phyloP scores from a whole-genome alignment of 2,113 vertebrate species.

The Coreoperca whiteheadi region DNA sequence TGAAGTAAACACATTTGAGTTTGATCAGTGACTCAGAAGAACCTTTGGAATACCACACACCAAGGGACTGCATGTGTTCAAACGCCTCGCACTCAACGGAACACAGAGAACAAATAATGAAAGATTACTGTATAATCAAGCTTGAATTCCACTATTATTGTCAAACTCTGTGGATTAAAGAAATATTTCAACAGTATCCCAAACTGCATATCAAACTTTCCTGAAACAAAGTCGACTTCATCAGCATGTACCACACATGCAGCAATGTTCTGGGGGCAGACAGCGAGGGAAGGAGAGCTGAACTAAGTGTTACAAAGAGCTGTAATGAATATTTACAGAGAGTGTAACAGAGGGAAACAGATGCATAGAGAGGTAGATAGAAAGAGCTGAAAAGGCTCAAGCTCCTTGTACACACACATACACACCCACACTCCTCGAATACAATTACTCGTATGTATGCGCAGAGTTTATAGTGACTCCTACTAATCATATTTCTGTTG shows the following conservation, averaged over 20 bases:
- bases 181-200: slow-evolving; percentile 8
- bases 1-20: slow-evolving; percentile 23
- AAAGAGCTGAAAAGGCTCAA: slow-evolving; percentile 12
- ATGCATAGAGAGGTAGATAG: slow-evolving; percentile 9
- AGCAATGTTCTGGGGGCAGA: slow-evolving; percentile 8
- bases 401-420: not conserved
- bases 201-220: slow-evolving; percentile 26
- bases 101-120: not conserved
- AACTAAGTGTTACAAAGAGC: slow-evolving; percentile 58
- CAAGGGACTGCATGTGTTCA: not conserved
- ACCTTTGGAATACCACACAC: slow-evolving; percentile 8
- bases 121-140: not conserved
- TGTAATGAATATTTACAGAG: slow-evolving; percentile 52
- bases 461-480: slow-evolving; percentile 8
- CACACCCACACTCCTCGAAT: not conserved
- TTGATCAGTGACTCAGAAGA: slow-evolving; percentile 43
- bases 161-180: slow-evolving; percentile 21
- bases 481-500: slow-evolving; percentile 43
- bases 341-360: slow-evolving; percentile 23
- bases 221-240: slow-evolving; percentile 29
- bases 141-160: slow-evolving; percentile 3
- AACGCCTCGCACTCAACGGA: not conserved
- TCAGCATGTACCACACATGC: slow-evolving; percentile 39
- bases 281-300: slow-evolving; percentile 20
- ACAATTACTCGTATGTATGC: slow-evolving; percentile 2